These are phyloP conservation scores for Sus scrofa DNA, from an alignment of 2,113 vertebrate species.

Conservation along the genomic window DNA sequence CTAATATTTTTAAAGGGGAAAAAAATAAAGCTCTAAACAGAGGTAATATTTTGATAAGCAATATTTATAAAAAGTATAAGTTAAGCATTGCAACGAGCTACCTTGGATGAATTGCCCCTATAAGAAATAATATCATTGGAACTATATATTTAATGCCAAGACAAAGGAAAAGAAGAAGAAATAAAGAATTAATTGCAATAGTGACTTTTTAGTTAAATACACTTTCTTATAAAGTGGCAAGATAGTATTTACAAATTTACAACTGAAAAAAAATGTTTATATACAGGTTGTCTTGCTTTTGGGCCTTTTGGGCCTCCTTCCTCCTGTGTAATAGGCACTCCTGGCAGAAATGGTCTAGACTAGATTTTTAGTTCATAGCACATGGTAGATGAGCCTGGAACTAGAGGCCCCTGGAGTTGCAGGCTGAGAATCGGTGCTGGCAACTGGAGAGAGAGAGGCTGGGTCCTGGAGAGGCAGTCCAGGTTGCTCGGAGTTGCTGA, in stretches of 20 bases:
- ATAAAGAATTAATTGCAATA: conserved; percentile 27
- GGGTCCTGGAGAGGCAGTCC: conserved; percentile 85
- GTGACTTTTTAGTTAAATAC: conserved; percentile 80
- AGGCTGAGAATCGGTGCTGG: conserved; percentile 92
- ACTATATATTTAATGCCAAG: conserved; percentile 54
- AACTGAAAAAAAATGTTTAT: conserved; percentile 60
- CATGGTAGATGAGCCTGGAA: conserved; percentile 94
- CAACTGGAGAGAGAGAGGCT: conserved; percentile 87
- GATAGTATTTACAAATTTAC: conserved; percentile 81
- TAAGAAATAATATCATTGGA: conserved; percentile 53
- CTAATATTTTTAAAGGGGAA: conserved; percentile 63
- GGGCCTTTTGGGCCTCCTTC: background rate
- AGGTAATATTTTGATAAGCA: conserved; percentile 73
- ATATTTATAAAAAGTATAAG: conserved; percentile 78
- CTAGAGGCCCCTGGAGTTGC: conserved; percentile 90
- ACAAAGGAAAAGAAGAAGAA: background rate
- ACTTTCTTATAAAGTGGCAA: conserved; percentile 74
- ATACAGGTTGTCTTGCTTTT: conserved; percentile 48
- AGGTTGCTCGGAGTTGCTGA: conserved; percentile 90
- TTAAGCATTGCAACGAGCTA: conserved; percentile 73
- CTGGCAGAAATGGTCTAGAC: background rate
- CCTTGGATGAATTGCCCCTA: conserved; percentile 6
- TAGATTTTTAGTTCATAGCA: conserved; percentile 90
- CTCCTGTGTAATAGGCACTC: background rate
- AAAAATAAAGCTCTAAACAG: conserved; percentile 65